phyloP scores from a whole-genome alignment of 2,113 vertebrate genomes.

The Isichthys henryi region DNA sequence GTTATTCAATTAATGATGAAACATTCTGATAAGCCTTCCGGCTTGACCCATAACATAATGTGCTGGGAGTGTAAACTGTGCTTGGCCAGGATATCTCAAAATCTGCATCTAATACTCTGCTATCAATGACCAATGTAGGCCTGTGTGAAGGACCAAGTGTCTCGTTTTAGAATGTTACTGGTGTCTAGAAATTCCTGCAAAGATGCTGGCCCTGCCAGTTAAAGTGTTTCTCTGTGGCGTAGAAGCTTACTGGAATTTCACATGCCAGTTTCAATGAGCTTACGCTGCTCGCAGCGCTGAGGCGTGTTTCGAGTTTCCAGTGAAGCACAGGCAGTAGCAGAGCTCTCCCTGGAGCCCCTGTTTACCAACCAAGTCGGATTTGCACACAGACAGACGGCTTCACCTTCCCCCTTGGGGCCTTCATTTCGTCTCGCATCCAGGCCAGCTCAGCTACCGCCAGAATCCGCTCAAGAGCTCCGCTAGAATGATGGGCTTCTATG shows the following conservation, averaged over 20 bases:
- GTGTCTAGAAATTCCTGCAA: slow-evolving; percentile 12
- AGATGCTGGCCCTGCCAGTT: slow-evolving; percentile 18
- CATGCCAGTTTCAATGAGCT: slow-evolving; percentile 58
- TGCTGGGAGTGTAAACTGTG: neutral
- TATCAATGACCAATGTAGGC: neutral
- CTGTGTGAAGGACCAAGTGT: neutral
- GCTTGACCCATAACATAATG: neutral
- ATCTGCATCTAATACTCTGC: neutral
- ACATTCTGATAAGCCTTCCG: neutral
- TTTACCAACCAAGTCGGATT: slow-evolving; percentile 70
- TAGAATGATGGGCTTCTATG: slow-evolving; percentile 63
- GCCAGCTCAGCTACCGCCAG: slow-evolving; percentile 54
- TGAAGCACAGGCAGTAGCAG: slow-evolving; percentile 45
- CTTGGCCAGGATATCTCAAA: neutral
- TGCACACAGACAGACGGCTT: slow-evolving; percentile 59
- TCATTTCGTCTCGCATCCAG: slow-evolving; percentile 59
- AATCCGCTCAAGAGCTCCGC: slow-evolving; percentile 59
- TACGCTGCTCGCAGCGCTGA: slow-evolving; percentile 62
- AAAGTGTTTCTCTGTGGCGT: slow-evolving; percentile 39
- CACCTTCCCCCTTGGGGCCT: slow-evolving; percentile 58
- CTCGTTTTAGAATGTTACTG: slow-evolving; percentile 16
- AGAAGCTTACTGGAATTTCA: slow-evolving; percentile 57
- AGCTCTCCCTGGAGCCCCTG: slow-evolving; percentile 63
- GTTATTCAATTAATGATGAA: neutral
- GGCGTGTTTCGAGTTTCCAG: slow-evolving; percentile 47